phyloP scores from a whole-genome alignment of 2,888 invertebrate genomes.

The Tetranychus truncatus region DNA sequence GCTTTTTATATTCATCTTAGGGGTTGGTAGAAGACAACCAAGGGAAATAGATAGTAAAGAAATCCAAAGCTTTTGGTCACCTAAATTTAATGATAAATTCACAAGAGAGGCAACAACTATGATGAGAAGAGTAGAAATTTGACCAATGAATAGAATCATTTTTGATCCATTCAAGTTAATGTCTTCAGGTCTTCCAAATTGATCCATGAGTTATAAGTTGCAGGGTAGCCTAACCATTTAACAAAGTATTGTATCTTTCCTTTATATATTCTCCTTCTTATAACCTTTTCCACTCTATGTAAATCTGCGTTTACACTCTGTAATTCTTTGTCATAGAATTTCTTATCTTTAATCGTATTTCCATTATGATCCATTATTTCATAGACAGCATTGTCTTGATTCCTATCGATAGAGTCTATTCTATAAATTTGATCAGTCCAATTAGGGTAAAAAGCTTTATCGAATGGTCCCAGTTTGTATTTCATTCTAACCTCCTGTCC shows the following conservation, averaged over 20 bases:
- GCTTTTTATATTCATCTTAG: slow-evolving; percentile 1
- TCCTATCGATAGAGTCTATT: not conserved
- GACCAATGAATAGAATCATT: not conserved
- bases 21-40: not conserved
- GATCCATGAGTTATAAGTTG: not conserved
- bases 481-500: no score
- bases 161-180: not conserved
- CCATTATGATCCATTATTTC: not conserved
- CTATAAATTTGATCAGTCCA: not conserved
- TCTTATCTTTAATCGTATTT: not conserved
- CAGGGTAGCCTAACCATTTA: not conserved
- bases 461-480: no score
- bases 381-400: not conserved
- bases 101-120: not conserved
- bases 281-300: not conserved
- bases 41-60: not conserved
- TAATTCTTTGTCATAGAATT: not conserved
- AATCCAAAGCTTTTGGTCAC: not conserved
- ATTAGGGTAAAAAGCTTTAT: slow-evolving; percentile 3
- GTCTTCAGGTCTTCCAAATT: not conserved
- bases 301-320: not conserved
- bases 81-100: not conserved
- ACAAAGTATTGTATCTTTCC: not conserved
- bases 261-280: not conserved
- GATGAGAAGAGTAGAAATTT: not conserved